These are phyloP conservation scores for Crypturellus undulatus DNA, from an alignment of 2,113 vertebrate genomes.

Conservation along the genomic window DNA sequence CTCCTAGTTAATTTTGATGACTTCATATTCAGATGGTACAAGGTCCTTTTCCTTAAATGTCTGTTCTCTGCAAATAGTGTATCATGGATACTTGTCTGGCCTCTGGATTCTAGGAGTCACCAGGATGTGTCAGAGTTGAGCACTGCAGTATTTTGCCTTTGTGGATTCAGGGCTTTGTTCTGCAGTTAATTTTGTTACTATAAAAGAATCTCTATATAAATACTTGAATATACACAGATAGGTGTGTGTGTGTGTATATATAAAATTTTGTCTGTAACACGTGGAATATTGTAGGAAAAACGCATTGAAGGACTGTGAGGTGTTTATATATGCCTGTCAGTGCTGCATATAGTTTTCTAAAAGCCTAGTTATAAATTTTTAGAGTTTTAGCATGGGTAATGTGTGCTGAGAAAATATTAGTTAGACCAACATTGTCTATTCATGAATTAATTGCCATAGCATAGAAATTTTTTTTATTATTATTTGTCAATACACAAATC, in stretches of 20 bases:
- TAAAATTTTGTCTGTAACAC: neutral
- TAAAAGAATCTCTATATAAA: neutral
- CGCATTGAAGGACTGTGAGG: rapidly evolving
- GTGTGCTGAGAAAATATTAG: neutral
- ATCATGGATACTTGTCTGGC: neutral
- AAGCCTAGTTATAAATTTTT: neutral
- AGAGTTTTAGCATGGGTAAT: neutral
- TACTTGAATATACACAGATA: neutral
- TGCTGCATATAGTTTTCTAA: neutral
- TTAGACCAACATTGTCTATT: neutral
- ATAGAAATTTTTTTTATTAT: neutral
- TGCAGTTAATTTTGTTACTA: neutral
- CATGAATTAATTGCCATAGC: neutral
- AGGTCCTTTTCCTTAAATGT: neutral
- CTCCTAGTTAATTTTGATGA: neutral
- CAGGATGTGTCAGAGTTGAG: neutral
- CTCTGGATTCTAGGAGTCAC: neutral
- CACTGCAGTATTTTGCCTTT: neutral
- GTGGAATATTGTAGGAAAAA: neutral
- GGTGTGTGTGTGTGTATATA: no score
- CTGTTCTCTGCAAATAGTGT: neutral
- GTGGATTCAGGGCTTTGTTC: rapidly evolving
- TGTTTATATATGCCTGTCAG: neutral
- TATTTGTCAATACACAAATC: no score
- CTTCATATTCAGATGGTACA: neutral